phyloP scores from a whole-genome alignment of 1,140 invertebrate species.

The Calosoma granatense region DNA sequence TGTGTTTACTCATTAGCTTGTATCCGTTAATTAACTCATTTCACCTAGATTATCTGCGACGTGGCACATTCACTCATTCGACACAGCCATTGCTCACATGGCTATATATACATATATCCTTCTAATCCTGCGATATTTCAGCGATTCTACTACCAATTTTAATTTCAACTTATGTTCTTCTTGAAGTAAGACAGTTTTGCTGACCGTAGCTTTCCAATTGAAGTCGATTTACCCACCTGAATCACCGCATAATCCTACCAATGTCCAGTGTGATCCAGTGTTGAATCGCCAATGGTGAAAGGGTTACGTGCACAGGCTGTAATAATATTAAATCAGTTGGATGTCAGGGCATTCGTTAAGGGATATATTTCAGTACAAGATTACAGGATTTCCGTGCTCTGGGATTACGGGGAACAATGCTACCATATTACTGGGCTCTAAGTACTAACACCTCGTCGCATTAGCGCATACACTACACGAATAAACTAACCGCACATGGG shows the following conservation, averaged over 20 bases:
- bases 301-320: neutral
- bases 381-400: neutral
- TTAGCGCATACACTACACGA: neutral
- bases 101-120: no score
- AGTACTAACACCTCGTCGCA: neutral
- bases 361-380: constrained; percentile 6
- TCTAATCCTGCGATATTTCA: no score
- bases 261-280: no score
- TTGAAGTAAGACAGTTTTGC: no score
- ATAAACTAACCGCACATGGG: no score
- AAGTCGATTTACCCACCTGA: no score
- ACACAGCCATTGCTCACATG: no score
- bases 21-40: neutral
- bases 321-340: constrained; percentile 8
- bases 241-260: no score
- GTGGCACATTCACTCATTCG: neutral
- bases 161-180: no score
- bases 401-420: neutral
- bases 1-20: neutral
- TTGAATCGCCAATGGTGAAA: no score
- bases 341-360: neutral
- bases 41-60: neutral
- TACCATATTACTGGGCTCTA: neutral
- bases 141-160: no score
- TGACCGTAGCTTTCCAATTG: no score